Base-by-base conservation (phyloP, 2,797 vertebrate species). In the Hephaestus fuliginosus region DNA sequence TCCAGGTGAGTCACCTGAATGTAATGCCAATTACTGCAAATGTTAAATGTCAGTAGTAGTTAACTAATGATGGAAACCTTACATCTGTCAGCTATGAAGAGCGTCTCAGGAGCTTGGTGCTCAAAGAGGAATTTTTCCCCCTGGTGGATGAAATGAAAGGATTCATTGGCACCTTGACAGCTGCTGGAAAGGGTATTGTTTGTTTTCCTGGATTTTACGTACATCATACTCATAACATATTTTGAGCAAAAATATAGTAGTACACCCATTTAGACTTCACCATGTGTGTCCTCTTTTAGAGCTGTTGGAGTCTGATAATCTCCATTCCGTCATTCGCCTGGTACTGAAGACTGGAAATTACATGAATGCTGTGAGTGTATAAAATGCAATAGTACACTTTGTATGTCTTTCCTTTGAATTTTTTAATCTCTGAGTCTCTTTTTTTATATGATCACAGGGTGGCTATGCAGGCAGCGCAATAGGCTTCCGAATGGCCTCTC, bases 311-410 rank as follows among this genome's bases (percentile, higher is more conserved):
- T 96, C 95, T 18, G 92, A 93, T 56, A 83, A 96, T 69, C 93
- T 97, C 36, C 97, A 97, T 74, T 90, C 94, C 43, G 78, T 97
- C 68, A 95, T 97, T 61, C 95, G 92, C 2, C 90, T 97, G 81
- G 96, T 97, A 22, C 91, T 97, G 80, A 96, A 96, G 85, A 95
- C 95, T 0, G 97, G 97, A 33, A 97, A 97, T 86, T 95, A 96
- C 90, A 96, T 97, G 95, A 97, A 97, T 49, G 94, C 95, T 22
- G 97, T 97, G 74, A 95, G 95, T 93, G 3, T 17, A 2, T 8
- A 22, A 58, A 17, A 7, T 49, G 55, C 36, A 3, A 70, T 48
- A 25, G 22, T 25, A 1, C 25, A 25, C 12, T 20, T 58, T 72
- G 14, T 15, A 39, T 63, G 20, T 48, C 3, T 61, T 81, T 64